Conservation (phyloP, 1,140 invertebrate genomes). For the Calliopsis andreniformis region DNA sequence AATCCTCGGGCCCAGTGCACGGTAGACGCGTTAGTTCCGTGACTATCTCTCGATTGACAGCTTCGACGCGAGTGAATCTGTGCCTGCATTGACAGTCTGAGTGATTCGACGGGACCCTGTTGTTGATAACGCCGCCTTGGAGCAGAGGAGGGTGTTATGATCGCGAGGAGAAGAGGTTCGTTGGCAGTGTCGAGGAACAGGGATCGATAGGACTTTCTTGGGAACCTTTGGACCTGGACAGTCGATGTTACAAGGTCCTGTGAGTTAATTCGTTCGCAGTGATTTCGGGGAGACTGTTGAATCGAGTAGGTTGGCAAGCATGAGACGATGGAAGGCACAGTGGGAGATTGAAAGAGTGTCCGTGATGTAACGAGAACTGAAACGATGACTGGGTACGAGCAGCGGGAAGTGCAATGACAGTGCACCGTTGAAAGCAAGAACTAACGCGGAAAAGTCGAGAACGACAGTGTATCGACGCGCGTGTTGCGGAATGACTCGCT, state of each 20-base stretch:
- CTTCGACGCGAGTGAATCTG: constrained; percentile 14
- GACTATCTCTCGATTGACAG: too few species aligned
- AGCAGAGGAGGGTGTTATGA: too few species aligned
- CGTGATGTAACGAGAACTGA: constrained; percentile 15
- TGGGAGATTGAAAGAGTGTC: background rate
- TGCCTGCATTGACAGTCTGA: background rate
- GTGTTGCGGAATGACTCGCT: constrained; percentile 3
- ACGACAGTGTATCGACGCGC: background rate
- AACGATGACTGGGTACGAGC: constrained; percentile 29
- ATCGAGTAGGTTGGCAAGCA: too few species aligned
- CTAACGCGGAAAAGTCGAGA: background rate
- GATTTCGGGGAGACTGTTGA: too few species aligned
- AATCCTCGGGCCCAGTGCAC: too few species aligned
- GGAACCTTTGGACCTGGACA: background rate
- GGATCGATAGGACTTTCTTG: too few species aligned
- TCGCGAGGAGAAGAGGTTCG: too few species aligned
- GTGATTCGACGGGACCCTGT: too few species aligned
- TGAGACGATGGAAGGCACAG: background rate
- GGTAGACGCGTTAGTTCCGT: constrained; percentile 11
- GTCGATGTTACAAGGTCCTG: too few species aligned
- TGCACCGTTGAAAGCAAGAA: constrained; percentile 21
- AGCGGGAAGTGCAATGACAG: constrained; percentile 19
- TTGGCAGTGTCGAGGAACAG: too few species aligned
- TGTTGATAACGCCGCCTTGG: too few species aligned
- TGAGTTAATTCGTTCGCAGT: background rate